Percentiles rank a stretch among this genome's conserved stretches.
phyloP scores from a whole-genome alignment of 2,113 vertebrate species.

The Saguinus imperator region DNA sequence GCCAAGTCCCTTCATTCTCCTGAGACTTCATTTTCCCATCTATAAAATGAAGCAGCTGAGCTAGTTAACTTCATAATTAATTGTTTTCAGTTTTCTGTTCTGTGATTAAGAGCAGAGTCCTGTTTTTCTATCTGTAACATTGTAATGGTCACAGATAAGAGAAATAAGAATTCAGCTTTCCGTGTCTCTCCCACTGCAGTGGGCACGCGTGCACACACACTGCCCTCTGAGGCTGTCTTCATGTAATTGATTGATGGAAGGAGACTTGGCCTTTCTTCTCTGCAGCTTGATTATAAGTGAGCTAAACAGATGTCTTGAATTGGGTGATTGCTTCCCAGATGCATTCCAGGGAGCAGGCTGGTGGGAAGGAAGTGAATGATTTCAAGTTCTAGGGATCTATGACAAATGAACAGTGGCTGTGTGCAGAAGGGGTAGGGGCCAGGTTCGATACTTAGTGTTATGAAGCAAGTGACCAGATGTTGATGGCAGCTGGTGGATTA shows the following conservation, averaged over 20 bases:
- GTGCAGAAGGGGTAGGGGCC: neutral
- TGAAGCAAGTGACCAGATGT: constrained; percentile 50
- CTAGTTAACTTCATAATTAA: constrained; percentile 11
- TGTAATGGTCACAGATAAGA: constrained; percentile 31
- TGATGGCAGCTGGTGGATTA: constrained; percentile 44
- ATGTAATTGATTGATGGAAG: constrained; percentile 80
- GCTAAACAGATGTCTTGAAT: constrained; percentile 81
- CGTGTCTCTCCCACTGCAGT: neutral
- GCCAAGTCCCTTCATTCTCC: neutral
- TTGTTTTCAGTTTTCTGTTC: constrained; percentile 47
- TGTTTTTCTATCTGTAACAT: constrained; percentile 35
- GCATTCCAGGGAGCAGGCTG: constrained; percentile 37
- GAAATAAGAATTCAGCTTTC: constrained; percentile 53
- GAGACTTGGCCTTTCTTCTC: constrained; percentile 75
- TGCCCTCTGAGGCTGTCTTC: constrained; percentile 58
- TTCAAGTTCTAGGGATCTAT: constrained; percentile 66
- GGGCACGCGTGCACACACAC: neutral
- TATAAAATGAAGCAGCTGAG: neutral
- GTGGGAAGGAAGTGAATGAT: constrained; percentile 67
- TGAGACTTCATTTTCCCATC: neutral
- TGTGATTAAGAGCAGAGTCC: constrained; percentile 4
- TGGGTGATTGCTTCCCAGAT: constrained; percentile 74
- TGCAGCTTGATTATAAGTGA: constrained; percentile 77
- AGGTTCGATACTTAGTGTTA: constrained; percentile 57
- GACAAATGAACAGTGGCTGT: constrained; percentile 72